Evolutionary conservation across 2,113 vertebrate species (phyloP).

Genomic region (Ciconia stormi): DNA sequence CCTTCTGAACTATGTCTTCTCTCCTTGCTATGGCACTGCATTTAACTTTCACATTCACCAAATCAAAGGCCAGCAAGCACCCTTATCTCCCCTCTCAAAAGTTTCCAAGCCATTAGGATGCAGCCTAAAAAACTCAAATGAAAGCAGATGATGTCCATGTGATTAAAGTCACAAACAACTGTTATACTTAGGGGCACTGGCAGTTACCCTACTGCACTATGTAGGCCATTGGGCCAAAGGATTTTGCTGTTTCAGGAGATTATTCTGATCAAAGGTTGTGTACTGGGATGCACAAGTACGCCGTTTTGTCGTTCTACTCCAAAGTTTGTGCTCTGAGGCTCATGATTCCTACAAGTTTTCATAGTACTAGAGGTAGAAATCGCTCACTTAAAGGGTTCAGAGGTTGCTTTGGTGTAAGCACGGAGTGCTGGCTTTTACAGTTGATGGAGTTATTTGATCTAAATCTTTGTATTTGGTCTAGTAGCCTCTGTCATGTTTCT

Average conservation of each 20-base stretch:
- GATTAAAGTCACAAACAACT: neutral
- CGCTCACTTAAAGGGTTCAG: neutral
- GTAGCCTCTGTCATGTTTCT: neutral
- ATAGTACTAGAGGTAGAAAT: neutral
- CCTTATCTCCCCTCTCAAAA: neutral
- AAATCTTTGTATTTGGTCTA: neutral
- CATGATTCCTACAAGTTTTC: neutral
- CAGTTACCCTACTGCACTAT: neutral
- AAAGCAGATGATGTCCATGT: neutral
- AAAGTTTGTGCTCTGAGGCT: neutral
- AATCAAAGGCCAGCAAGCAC: neutral
- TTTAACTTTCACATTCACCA: neutral
- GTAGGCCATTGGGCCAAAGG: neutral
- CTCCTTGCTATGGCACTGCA: neutral
- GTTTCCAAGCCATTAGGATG: neutral
- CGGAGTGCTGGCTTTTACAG: neutral
- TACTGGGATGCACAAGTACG: neutral
- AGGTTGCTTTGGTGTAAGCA: neutral
- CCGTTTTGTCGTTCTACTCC: accelerated
- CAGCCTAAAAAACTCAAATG: neutral
- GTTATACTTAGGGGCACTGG: neutral
- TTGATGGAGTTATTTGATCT: neutral
- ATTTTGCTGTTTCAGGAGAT: neutral
- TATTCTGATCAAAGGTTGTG: neutral
- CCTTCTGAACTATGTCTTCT: neutral